phyloP scores from a whole-genome alignment of 1,140 invertebrate species.

The Sipha flava region DNA sequence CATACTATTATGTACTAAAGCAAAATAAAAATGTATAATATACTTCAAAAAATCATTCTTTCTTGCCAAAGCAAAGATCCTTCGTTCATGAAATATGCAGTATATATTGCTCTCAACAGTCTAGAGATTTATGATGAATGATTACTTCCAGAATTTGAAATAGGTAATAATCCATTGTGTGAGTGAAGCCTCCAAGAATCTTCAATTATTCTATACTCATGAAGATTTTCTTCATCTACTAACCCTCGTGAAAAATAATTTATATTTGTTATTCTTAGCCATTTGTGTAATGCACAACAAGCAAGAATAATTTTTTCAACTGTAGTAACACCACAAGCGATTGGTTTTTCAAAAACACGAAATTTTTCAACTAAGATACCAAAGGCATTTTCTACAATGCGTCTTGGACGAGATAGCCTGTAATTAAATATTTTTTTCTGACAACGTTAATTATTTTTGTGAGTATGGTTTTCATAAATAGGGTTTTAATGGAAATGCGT shows the following conservation, averaged over 20 bases:
- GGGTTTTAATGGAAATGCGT: constrained; percentile 22
- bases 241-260: not conserved
- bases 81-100: not conserved
- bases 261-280: not conserved
- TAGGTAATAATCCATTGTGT: not conserved
- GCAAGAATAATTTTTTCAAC: constrained; percentile 1
- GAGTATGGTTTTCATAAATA: constrained; percentile 11
- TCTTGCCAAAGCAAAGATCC: not conserved
- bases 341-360: constrained; percentile 1
- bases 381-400: too few relatives aligned
- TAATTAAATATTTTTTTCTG: not conserved
- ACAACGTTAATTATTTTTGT: not conserved
- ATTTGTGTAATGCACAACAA: constrained; percentile 4
- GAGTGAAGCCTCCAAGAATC: not conserved
- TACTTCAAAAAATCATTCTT: not conserved
- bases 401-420: not conserved
- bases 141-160: not conserved
- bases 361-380: not conserved
- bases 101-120: not conserved
- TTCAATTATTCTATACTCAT: not conserved
- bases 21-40: not conserved
- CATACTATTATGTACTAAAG: not conserved
- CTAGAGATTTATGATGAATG: not conserved
- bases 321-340: not conserved
- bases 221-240: not conserved